Conservation (phyloP, 2,888 invertebrate species). For the Sympetrum striolatum region DNA sequence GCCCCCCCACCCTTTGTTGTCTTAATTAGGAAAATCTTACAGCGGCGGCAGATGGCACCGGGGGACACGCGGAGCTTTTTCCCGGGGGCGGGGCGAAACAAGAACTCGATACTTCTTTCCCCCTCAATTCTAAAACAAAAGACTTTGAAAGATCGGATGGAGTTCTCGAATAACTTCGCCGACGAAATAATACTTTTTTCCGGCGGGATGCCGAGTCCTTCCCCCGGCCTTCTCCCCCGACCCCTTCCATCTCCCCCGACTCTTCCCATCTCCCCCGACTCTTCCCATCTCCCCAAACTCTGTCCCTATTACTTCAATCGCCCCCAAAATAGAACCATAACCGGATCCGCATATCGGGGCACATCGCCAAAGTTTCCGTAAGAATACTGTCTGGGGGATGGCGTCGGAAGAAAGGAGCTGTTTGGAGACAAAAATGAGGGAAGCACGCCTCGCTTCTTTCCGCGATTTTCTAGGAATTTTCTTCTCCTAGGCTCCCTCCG, state of each 20-base stretch:
- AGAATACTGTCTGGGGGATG: too few species aligned
- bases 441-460: too few species aligned
- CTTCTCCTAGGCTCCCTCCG: too few species aligned
- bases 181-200: not conserved
- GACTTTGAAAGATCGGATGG: not conserved
- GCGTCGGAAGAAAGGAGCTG: too few species aligned
- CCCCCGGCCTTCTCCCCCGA: not conserved
- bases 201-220: not conserved
- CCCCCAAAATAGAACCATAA: too few species aligned
- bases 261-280: not conserved
- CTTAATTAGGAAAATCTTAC: constrained; percentile 32
- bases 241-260: not conserved
- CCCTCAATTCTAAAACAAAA: not conserved
- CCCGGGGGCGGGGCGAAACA: too few species aligned
- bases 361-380: too few species aligned
- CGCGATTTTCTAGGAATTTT: too few species aligned
- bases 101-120: too few species aligned
- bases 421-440: too few species aligned
- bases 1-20: not conserved
- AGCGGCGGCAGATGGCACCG: constrained; percentile 6
- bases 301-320: not conserved
- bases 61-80: too few species aligned
- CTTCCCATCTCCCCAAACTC: not conserved
- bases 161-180: not conserved
- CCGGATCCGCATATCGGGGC: too few species aligned